These are phyloP conservation scores for Drosophila niveifrons DNA, from an alignment of 2,888 invertebrate genomes.

Conservation along the genomic window DNA sequence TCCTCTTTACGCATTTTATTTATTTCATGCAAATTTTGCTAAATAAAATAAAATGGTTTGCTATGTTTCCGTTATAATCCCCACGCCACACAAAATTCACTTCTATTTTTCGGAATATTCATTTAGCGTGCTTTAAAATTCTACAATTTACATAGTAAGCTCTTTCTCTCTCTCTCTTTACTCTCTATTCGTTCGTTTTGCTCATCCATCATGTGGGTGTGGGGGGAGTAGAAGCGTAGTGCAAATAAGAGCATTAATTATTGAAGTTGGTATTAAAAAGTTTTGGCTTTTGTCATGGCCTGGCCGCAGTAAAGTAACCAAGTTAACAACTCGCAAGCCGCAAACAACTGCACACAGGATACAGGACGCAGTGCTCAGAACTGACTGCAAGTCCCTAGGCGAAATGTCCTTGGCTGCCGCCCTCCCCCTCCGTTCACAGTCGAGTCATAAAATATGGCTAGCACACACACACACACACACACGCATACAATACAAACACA, in stretches of 20 bases:
- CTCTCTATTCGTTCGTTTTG: not conserved
- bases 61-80: not conserved
- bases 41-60: not conserved
- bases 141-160: constrained; percentile 30
- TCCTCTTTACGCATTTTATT: no score
- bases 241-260: constrained; percentile 65
- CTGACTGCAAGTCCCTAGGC: constrained; percentile 43
- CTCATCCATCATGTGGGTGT: constrained; percentile 1
- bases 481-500: constrained; percentile 52
- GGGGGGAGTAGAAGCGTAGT: not conserved
- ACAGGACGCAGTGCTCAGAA: constrained; percentile 9
- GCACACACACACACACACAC: constrained; percentile 29
- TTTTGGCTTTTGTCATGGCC: constrained; percentile 50
- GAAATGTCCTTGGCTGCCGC: constrained; percentile 64
- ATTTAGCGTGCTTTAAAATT: constrained; percentile 8
- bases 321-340: constrained; percentile 48
- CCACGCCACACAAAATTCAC: not conserved
- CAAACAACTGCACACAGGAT: constrained; percentile 32
- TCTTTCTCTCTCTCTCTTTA: not conserved
- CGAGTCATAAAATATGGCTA: constrained; percentile 72
- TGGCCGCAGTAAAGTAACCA: constrained; percentile 37
- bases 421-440: constrained; percentile 12
- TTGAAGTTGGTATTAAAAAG: constrained; percentile 65
- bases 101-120: not conserved
- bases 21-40: no score